Evolutionary conservation across 2,888 invertebrate genomes (phyloP).

Genomic region (Chymomyza amoena): DNA sequence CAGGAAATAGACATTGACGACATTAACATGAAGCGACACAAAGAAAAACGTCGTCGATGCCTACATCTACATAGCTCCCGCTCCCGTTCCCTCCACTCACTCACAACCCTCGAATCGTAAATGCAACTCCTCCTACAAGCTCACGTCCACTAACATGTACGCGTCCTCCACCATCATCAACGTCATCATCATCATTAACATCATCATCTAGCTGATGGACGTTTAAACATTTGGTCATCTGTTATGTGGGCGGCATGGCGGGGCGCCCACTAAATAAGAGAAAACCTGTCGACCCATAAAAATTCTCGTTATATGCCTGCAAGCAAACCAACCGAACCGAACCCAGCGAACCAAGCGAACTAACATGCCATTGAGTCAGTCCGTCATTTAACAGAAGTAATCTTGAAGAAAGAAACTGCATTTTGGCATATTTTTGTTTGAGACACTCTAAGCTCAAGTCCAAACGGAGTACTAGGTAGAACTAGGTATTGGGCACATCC

Average conservation of each 20-base stretch:
- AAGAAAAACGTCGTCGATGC: conserved; percentile 1
- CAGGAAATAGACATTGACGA: conserved; percentile 61
- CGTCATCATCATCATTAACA: conserved; percentile 35
- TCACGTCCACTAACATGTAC: neutral
- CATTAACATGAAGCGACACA: conserved; percentile 36
- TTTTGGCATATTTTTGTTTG: conserved; percentile 30
- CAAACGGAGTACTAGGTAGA: neutral
- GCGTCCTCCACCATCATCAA: neutral
- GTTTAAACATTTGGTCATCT: conserved; percentile 1
- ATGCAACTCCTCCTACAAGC: neutral
- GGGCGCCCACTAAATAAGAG: conserved; percentile 27
- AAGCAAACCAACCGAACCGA: conserved; percentile 19
- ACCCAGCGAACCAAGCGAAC: neutral
- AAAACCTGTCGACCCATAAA: conserved; percentile 63
- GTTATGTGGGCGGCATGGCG: conserved; percentile 42
- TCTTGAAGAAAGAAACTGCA: conserved; percentile 48
- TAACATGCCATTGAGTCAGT: neutral
- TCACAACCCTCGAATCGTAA: neutral
- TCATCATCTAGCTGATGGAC: neutral
- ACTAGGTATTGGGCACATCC: neutral
- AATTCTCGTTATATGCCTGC: conserved; percentile 47
- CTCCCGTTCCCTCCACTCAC: neutral
- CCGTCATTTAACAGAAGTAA: conserved; percentile 5
- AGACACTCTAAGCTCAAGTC: neutral
- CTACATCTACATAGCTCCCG: neutral